Evolutionary conservation across 2,797 vertebrate genomes (phyloP).

Genomic region (Salmo trutta): DNA sequence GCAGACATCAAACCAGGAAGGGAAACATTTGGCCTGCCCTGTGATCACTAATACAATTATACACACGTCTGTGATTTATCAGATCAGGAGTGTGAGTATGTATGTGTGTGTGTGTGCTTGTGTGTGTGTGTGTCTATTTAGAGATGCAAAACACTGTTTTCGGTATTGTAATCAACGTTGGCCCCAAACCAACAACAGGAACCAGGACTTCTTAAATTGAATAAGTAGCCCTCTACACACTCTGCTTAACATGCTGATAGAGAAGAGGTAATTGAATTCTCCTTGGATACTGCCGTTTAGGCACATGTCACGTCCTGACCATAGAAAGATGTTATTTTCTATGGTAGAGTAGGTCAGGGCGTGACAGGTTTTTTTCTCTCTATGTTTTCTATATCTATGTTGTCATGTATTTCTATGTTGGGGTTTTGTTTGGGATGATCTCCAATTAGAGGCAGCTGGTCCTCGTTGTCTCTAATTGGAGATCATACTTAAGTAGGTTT

Average conservation of each 20-base stretch:
- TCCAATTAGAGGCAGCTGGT: too few species aligned
- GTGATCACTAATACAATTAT: conserved; percentile 9
- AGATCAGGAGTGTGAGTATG: neutral
- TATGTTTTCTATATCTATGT: too few species aligned
- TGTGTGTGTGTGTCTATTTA: neutral
- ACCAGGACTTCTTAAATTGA: neutral
- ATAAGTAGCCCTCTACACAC: neutral
- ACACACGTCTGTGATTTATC: conserved; percentile 1
- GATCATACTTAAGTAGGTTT: too few species aligned
- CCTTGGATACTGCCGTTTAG: neutral
- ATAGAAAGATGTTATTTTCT: too few species aligned
- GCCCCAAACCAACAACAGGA: neutral
- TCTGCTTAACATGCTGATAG: neutral
- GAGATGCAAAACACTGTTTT: neutral
- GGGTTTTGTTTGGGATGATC: too few species aligned
- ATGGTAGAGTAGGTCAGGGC: too few species aligned
- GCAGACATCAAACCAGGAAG: conserved; percentile 18
- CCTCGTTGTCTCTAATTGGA: too few species aligned
- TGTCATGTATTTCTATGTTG: too few species aligned
- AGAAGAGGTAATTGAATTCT: neutral
- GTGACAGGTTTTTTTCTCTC: too few species aligned
- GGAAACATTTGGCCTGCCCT: neutral
- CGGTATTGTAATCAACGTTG: neutral
- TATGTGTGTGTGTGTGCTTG: neutral
- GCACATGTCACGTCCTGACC: too few species aligned